These are phyloP conservation scores for Festucalex cinctus DNA, from an alignment of 2,113 vertebrate species.

Conservation along the genomic window DNA sequence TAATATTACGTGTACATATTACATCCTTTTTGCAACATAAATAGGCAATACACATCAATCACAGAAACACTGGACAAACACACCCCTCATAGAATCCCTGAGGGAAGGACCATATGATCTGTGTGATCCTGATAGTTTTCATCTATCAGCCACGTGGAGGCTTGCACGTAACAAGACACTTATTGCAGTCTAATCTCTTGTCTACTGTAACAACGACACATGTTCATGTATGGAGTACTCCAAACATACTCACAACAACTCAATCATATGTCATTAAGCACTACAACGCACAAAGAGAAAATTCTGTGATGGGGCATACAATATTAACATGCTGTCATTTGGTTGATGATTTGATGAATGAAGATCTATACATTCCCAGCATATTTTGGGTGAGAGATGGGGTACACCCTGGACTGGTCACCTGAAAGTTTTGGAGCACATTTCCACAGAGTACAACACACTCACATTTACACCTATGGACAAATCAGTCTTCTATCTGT, in stretches of 20 bases:
- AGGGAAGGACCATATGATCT: conserved; percentile 35
- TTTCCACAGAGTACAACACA: no score
- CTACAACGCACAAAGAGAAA: conserved; percentile 7
- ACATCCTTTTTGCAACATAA: conserved; percentile 7
- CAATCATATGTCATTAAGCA: background rate
- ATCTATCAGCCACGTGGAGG: conserved; percentile 37
- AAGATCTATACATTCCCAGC: no score
- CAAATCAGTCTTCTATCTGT: no score
- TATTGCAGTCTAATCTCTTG: conserved; percentile 43
- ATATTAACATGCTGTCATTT: background rate
- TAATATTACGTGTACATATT: background rate
- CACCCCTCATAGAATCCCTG: conserved; percentile 32
- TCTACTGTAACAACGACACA: conserved; percentile 23
- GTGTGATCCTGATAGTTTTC: conserved; percentile 22
- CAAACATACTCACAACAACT: conserved; percentile 5
- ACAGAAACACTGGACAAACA: conserved; percentile 15
- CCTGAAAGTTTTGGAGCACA: no score
- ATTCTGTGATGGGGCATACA: background rate
- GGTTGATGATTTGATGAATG: background rate
- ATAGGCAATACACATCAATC: conserved; percentile 40
- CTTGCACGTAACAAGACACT: conserved; percentile 31
- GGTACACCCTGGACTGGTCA: no score
- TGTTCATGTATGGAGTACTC: conserved; percentile 23
- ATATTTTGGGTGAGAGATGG: no score
- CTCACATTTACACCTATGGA: no score